These are phyloP conservation scores for Dicrurus megarhynchus DNA, from an alignment of 2,113 vertebrate species.

Conservation along the genomic window DNA sequence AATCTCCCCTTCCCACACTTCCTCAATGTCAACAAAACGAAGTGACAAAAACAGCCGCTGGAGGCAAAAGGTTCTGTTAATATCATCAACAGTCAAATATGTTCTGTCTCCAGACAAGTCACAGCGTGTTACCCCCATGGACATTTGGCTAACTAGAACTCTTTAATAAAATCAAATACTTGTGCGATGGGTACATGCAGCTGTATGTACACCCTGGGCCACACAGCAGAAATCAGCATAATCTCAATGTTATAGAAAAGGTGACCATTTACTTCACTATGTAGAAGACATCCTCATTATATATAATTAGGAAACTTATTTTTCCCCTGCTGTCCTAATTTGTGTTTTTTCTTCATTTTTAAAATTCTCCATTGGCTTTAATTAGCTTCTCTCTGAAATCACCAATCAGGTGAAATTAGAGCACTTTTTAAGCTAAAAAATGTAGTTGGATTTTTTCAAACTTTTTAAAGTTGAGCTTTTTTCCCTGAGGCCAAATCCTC, in stretches of 20 bases:
- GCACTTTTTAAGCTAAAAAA: conserved; percentile 21
- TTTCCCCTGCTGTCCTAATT: conserved; percentile 16
- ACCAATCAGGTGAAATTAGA: conserved; percentile 50
- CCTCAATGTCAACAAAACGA: neutral
- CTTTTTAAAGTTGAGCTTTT: neutral
- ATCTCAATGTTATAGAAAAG: neutral
- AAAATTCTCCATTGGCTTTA: conserved; percentile 22
- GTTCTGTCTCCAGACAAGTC: neutral
- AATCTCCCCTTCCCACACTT: neutral
- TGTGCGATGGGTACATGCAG: accelerated
- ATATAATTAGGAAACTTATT: conserved; percentile 36
- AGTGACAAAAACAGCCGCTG: neutral
- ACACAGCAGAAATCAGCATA: neutral
- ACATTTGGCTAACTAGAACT: neutral
- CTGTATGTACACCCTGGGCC: neutral
- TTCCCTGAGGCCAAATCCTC: conserved; percentile 31
- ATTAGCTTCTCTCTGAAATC: conserved; percentile 33
- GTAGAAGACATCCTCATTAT: neutral
- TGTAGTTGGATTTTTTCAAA: neutral
- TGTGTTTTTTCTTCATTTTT: neutral
- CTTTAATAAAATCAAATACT: neutral
- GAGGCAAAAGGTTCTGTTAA: neutral
- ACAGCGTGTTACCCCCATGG: neutral
- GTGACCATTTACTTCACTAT: neutral
- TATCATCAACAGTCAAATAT: neutral